Evolutionary conservation across 2,797 vertebrate genomes (phyloP).

Genomic region (Chloroceryle inda): DNA sequence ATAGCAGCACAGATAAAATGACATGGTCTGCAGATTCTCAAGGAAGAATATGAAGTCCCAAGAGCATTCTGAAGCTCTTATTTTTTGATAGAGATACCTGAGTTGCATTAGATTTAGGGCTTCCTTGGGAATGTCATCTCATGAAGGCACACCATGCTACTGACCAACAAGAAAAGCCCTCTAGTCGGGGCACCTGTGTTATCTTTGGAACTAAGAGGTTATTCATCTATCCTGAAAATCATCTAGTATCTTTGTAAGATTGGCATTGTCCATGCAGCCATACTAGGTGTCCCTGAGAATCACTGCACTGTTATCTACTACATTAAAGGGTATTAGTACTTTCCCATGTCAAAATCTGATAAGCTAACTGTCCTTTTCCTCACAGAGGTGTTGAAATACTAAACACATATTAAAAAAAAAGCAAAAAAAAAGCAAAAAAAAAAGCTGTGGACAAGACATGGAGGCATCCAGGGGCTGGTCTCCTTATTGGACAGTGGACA

Average conservation of each 20-base stretch:
- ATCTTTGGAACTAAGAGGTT: neutral
- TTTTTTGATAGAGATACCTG: neutral
- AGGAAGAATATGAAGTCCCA: neutral
- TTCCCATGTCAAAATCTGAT: neutral
- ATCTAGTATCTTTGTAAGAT: neutral
- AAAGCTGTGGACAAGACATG: neutral
- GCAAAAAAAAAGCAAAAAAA: too few relatives aligned
- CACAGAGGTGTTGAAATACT: neutral
- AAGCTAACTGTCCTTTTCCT: neutral
- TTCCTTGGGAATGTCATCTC: neutral
- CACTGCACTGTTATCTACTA: neutral
- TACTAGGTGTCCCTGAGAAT: neutral
- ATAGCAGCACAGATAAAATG: neutral
- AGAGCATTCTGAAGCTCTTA: neutral
- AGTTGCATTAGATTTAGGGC: neutral
- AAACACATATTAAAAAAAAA: too few relatives aligned
- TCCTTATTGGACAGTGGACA: neutral
- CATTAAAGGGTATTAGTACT: neutral
- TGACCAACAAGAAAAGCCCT: neutral
- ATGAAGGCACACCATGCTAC: neutral
- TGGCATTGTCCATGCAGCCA: neutral
- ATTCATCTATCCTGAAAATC: neutral
- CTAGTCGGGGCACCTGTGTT: neutral
- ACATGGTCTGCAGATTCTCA: neutral
- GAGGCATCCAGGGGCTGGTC: neutral